A percentile compares a stretch with the other conserved stretches of the same genome.
phyloP scores from a whole-genome alignment of 2,797 vertebrate species.

The Echeneis naucrates region DNA sequence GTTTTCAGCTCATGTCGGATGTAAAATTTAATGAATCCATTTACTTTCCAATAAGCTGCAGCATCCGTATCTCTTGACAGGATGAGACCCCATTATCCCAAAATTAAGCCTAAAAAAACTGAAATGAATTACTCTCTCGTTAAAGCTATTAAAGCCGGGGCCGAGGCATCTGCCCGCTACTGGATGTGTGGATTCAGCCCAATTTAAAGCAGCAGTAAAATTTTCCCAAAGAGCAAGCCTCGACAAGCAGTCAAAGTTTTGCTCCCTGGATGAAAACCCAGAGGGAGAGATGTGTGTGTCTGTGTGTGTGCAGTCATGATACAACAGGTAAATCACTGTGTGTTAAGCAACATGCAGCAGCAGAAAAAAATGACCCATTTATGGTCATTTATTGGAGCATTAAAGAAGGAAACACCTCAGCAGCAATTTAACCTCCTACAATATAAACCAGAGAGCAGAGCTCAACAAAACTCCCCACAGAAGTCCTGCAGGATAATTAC shows the following conservation, averaged over 20 bases:
- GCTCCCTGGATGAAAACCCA: slow-evolving; percentile 29
- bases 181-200: slow-evolving; percentile 27
- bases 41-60: neutral
- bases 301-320: neutral
- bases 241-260: slow-evolving; percentile 42
- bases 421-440: neutral
- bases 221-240: slow-evolving; percentile 25
- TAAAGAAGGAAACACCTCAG: slow-evolving; percentile 12
- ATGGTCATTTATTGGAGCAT: slow-evolving; percentile 3
- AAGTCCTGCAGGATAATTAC: slow-evolving; percentile 10
- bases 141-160: slow-evolving; percentile 21
- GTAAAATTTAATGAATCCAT: slow-evolving; percentile 22
- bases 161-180: slow-evolving; percentile 14
- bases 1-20: slow-evolving; percentile 5
- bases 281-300: neutral
- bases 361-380: neutral
- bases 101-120: neutral
- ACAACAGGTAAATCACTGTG: slow-evolving; percentile 3
- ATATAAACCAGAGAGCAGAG: neutral
- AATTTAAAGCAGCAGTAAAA: slow-evolving; percentile 30
- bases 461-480: neutral
- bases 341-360: slow-evolving; percentile 21
- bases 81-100: neutral
- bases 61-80: slow-evolving; percentile 15
- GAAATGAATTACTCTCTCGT: neutral